Conservation (phyloP, 2,888 invertebrate genomes). For the Branchellion lobata region DNA sequence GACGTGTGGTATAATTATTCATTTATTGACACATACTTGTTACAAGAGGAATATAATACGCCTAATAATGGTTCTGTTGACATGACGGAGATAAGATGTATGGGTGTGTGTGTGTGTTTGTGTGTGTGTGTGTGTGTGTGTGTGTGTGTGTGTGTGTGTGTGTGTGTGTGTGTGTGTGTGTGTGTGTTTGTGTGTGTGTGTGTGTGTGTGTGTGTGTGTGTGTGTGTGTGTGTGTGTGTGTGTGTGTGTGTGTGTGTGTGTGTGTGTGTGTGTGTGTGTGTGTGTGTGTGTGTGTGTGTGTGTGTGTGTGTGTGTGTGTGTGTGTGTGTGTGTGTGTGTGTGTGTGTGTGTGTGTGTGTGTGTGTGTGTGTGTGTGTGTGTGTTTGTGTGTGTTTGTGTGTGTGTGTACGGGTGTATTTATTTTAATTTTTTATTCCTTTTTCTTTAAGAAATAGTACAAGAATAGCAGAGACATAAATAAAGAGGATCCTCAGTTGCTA, state of each 20-base stretch:
- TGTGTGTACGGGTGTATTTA: neutral
- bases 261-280: neutral
- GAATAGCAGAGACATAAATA: neutral
- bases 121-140: neutral
- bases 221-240: neutral
- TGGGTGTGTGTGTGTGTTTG: neutral
- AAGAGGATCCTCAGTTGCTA: too few species aligned
- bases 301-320: neutral
- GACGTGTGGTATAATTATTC: too few species aligned
- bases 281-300: neutral
- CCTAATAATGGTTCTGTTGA: too few species aligned
- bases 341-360: conserved; percentile 1
- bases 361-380: conserved; percentile 24
- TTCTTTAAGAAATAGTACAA: too few species aligned
- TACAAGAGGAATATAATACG: too few species aligned
- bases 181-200: neutral
- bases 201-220: neutral
- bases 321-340: neutral
- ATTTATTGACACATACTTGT: too few species aligned
- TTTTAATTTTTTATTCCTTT: too few species aligned
- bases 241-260: neutral
- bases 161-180: neutral
- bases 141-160: neutral
- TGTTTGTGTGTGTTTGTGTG: conserved; percentile 7
- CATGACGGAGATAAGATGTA: neutral